Conservation (phyloP, 2,113 vertebrate species). For the Calcarius ornatus region DNA sequence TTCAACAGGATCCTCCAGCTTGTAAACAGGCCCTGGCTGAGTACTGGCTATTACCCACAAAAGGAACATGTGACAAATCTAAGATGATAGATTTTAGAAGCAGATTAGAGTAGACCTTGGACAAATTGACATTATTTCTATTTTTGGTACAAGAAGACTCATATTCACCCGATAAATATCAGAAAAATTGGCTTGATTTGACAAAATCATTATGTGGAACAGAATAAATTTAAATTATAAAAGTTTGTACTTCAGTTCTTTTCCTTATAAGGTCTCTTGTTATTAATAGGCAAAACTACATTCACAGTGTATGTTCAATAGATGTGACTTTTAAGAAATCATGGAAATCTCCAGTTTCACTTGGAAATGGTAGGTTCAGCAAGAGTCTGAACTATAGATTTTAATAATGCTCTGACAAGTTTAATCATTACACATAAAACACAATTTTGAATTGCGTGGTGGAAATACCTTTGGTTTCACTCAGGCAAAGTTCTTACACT, state of each 20-base stretch:
- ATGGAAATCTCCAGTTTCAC: neutral
- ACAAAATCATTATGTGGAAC: neutral
- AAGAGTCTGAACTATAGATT: neutral
- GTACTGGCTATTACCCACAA: neutral
- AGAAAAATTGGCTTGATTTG: neutral
- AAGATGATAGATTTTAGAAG: neutral
- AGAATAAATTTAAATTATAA: neutral
- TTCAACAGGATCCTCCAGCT: neutral
- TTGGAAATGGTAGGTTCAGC: neutral
- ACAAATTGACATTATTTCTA: neutral
- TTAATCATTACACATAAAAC: neutral
- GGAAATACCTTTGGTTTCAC: neutral
- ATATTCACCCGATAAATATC: neutral
- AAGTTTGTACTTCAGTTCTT: neutral
- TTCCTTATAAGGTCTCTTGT: neutral
- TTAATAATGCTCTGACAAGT: neutral
- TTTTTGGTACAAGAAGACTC: neutral
- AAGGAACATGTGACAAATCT: neutral
- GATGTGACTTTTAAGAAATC: neutral
- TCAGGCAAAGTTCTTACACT: neutral
- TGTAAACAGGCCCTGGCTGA: neutral
- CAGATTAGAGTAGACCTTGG: neutral
- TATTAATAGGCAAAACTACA: neutral
- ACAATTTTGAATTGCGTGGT: neutral
- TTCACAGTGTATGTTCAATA: neutral